These are phyloP conservation scores for Coracopsis vasa DNA, from an alignment of 2,113 vertebrate species.

Conservation along the genomic window DNA sequence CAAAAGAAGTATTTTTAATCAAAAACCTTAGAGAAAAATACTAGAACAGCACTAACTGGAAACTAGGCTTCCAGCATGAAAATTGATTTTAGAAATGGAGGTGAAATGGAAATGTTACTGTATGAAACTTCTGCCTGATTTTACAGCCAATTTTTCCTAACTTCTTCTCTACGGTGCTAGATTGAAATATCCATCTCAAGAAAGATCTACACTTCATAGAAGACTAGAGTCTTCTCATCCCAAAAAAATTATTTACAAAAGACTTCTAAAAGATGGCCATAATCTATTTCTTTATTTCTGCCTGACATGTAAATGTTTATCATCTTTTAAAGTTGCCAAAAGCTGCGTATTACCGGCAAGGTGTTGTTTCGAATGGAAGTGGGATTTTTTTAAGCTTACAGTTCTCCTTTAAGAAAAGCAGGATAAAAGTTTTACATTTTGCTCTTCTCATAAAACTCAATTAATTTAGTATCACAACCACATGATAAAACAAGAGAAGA, in stretches of 20 bases:
- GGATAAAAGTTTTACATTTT: not conserved
- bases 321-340: not conserved
- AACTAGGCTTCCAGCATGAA: not conserved
- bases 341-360: not conserved
- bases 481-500: constrained; percentile 29
- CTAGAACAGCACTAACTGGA: not conserved
- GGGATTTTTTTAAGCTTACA: not conserved
- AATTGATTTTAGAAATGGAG: not conserved
- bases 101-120: not conserved
- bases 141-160: not conserved
- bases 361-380: not conserved
- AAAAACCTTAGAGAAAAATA: not conserved
- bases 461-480: constrained; percentile 22
- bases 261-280: not conserved
- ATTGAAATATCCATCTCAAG: not conserved
- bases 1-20: not conserved
- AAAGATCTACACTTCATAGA: not conserved
- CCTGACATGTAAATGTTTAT: not conserved
- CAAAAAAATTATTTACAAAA: not conserved
- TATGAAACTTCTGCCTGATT: not conserved
- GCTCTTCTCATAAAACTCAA: not conserved
- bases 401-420: not conserved
- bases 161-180: not conserved
- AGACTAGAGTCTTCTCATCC: not conserved
- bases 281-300: not conserved